Percentiles rank a stretch among this genome's conserved stretches.
phyloP scores from a whole-genome alignment of 1,140 invertebrate species.

The Hypothenemus hampei region DNA sequence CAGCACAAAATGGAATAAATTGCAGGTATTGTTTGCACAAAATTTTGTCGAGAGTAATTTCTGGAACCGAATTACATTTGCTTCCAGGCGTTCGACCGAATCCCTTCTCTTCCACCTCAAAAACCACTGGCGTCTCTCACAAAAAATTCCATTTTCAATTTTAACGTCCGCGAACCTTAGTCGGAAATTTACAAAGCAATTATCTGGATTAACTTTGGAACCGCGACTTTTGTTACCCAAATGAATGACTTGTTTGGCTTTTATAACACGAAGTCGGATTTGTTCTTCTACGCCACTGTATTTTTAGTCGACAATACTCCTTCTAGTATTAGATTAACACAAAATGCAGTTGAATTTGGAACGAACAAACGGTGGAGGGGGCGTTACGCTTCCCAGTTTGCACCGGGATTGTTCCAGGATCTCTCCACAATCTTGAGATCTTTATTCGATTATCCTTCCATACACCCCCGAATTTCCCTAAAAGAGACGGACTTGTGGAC shows the following conservation, averaged over 20 bases:
- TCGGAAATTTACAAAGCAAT: too few relatives aligned
- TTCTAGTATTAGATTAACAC: slow-evolving; percentile 14
- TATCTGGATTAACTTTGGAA: too few relatives aligned
- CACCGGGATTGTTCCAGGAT: slow-evolving; percentile 8
- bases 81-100: slow-evolving; percentile 16
- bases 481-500: slow-evolving; percentile 4
- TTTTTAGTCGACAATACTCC: neutral
- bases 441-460: slow-evolving; percentile 19
- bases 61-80: slow-evolving; percentile 20
- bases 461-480: slow-evolving; percentile 5
- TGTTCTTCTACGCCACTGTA: neutral
- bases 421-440: slow-evolving; percentile 22
- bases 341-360: slow-evolving; percentile 19
- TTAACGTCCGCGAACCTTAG: too few relatives aligned
- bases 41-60: slow-evolving; percentile 23
- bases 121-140: neutral
- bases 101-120: neutral
- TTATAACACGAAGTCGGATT: neutral
- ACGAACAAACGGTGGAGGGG: neutral
- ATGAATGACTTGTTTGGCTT: too few relatives aligned
- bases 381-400: slow-evolving; percentile 8
- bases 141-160: too few relatives aligned
- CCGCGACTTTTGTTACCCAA: too few relatives aligned
- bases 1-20: slow-evolving; percentile 15
- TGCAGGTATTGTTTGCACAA: slow-evolving; percentile 26